Base-by-base conservation (phyloP, 92 coral and sea anemone genomes). In the Heteractis magnifica region DNA sequence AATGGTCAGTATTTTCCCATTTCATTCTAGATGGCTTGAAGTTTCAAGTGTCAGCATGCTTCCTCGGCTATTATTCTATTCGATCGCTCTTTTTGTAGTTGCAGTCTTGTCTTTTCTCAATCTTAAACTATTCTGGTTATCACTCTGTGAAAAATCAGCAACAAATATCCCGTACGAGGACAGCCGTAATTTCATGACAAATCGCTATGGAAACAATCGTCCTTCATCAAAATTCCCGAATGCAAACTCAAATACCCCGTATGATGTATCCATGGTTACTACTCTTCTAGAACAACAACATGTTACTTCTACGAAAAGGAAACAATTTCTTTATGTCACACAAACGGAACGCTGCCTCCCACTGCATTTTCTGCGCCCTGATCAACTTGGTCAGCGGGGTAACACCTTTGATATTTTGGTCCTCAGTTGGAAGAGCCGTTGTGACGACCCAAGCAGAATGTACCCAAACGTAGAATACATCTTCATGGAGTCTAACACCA, bases 331-430 rank as follows among this genome's bases (percentile, higher is more conserved):
- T 26, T 88, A 88, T 79, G 77, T 79, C 9, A 88, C 84, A 8
- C 90, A 88, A 64, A 88, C 90, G 0, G 90, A 88, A 72, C 71
- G 86, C 15, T 88, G 90, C 79, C 56, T 88, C 14, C 90, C 90
- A 15, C 52, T 62, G 19, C 90, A 83, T 19, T 83, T 88, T 72
- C 78, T 52, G 44, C 84, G 87, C 52, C 55, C 84, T 60, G 90
- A 88, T 34, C 90, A 88, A 50, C 81, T 88, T 13, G 90, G 90
- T n/a, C 23, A 82, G 20, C 75, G 60, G 49, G 81, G 53, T 6
- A 20, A 19, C 8, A 44, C 84, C 5, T 88, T 55, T 20, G 90
- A 88, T 52, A 48, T 83, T 23, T 77, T 88, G 10, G 87, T 88
- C 11, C 78, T 88, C 34, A 88, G 90, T 76, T 88, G 84, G 83